Evolutionary conservation across 2,113 vertebrate genomes (phyloP), one percentile per base, ranked within the genome.

Genomic region (Archocentrus centrarchus): DNA sequence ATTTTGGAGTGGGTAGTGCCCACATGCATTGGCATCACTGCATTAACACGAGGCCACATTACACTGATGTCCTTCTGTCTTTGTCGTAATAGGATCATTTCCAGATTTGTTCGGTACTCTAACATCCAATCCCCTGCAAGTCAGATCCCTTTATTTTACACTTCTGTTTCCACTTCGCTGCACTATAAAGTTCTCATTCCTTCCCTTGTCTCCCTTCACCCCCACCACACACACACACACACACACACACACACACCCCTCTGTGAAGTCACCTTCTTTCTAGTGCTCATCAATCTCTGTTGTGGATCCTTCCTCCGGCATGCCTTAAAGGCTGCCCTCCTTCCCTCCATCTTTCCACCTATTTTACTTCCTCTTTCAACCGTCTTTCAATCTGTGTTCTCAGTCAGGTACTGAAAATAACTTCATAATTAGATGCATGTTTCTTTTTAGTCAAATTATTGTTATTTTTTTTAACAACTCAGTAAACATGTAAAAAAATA

Each of bases 201-300:
- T 81, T 66, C 22, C 24, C 53, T 77, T 22, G 44, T 80, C 66
- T 73, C 77, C 61, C 78, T 79, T 62, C 60, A 85, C 79, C 55
- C 60, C 77, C 80, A 11, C 62, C 66, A n/a, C 75, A 39, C 37
- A 39, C 37, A 39, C 37, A 39, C 37, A 39, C 37, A 37, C 37
- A 37, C 37, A 37, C 35, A 35, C 6, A 35, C 35, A 35, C 35
- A 35, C 64, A 17, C 64, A 37, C 73, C 76, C 62, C 30, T 82
- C 76, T 88, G 94, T 91, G 85, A 91, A 93, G 93, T 96, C 95
- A 95, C 94, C 95, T 96, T 96, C 90, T 80, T 76, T 83, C 61
- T 61, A 80, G 30, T 93, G 83, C 89, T 95, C 93, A 95, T 93
- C 93, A 93, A 62, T 94, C 92, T 95, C 89, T 90, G 88, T 85